Base-by-base conservation (phyloP, 2,888 invertebrate species). In the Melanotus villosus region DNA sequence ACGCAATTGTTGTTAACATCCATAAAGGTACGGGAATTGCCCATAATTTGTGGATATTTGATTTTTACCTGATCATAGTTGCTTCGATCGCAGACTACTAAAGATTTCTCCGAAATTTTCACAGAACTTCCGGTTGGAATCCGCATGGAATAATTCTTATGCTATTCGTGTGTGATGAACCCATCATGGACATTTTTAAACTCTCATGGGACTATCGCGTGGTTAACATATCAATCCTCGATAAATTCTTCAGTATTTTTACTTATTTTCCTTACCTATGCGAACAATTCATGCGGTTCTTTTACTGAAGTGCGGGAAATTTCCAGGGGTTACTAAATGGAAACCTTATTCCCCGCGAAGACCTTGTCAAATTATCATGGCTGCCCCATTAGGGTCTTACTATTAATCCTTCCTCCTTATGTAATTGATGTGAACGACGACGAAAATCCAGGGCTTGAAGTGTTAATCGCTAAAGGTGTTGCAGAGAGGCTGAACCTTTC, bases 401-500 rank as follows among this genome's bases (percentile, higher is more conserved):
- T 73, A 0, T 54, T 73, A 41, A 41, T 34, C 4, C 4, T 75
- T 6, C 64, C 69, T 0, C 76, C 77, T 6, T 77, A 73, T 36
- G 72, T 76, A 7, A 71, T 77, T 10, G 63, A 77, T 62, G 21
- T 50, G 2, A 18, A 54, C 6, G 62, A 62, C 43, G 4, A 16
- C 9, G 16, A 36, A 18, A 70, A 75, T 23, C 76, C 74, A 10
- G 77, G 77, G 23, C 70, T 72, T 32, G 77, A 77, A 67, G 67
- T 76, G 9, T 41, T 57, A 16, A 45, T 75, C 6, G 21, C 74
- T 10, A 60, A 57, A 12, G 75, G 74, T 64, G 58, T 75, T 4
- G 16, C 57, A 2, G 62, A 63, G 36, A 16, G 45, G 12, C 34
- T 77, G 32, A 76, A 77, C 14, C 74, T 76, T 63, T 68, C 72